phyloP scores from a whole-genome alignment of 2,797 vertebrate species.

The Margarornis squamiger region DNA sequence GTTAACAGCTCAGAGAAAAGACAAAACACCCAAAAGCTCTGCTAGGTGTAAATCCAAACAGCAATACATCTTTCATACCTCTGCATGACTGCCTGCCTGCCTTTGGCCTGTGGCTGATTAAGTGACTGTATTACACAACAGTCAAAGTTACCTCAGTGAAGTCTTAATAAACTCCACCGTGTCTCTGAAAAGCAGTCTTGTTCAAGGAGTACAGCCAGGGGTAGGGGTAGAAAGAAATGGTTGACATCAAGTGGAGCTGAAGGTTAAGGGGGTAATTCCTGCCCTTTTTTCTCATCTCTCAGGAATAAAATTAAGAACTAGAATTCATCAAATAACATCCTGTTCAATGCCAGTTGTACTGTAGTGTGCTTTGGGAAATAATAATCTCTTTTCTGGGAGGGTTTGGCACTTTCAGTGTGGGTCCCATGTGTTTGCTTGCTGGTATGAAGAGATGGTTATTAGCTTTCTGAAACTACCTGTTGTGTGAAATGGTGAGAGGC shows the following conservation, averaged over 20 bases:
- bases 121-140: background rate
- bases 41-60: background rate
- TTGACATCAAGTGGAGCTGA: background rate
- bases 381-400: background rate
- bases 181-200: background rate
- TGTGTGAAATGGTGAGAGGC: background rate
- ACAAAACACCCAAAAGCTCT: background rate
- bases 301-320: background rate
- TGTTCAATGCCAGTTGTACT: background rate
- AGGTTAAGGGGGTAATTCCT: background rate
- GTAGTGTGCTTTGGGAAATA: background rate
- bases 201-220: background rate
- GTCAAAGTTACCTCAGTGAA: background rate
- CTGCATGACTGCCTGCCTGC: background rate
- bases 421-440: background rate
- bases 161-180: background rate
- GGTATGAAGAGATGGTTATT: background rate
- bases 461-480: background rate
- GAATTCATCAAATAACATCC: background rate
- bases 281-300: background rate
- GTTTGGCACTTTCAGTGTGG: background rate
- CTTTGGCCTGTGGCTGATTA: background rate
- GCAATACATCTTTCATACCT: background rate
- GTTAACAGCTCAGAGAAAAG: background rate
- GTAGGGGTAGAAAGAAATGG: background rate